Evolutionary conservation across 2,797 vertebrate species (phyloP), one percentile per base, ranked within the genome.

Genomic region (Ctenosaura bakeri): DNA sequence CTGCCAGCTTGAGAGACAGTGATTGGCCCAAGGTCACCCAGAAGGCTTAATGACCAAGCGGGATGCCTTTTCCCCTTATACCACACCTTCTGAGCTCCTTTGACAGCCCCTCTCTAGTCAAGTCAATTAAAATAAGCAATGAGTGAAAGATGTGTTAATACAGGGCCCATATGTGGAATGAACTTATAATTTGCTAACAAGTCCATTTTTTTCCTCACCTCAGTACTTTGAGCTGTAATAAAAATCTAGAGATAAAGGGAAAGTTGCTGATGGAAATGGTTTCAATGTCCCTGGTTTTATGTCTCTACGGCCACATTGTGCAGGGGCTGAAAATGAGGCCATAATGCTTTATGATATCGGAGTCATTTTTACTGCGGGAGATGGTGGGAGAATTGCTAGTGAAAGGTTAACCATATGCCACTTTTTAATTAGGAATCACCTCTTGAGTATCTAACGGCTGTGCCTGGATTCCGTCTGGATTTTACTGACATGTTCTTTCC

Each of bases 391-490:
- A 83, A 84, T 90, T 78, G 73, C 74, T 35, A 12, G 7, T 4
- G 73, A 90, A 90, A 90, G 88, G 88, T 90, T 90, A 94, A 94
- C 93, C 94, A 94, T 95, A 95, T 93, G 94, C 87, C 92, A 85
- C 87, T 86, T 96, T 95, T 94, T 95, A 94, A 96, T 95, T 96
- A 93, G 93, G 86, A 89, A 92, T 95, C 91, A 93, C 90, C 93
- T 94, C 91, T 89, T 89, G 94, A 95, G 90, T 94, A 93, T 94
- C 87, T 71, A 80, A 83, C 9, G 85, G 13, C 26, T 13, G 13
- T n/a, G 20, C 81, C 26, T 77, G 74, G 50, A 56, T 78, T 77
- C 8, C 42, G 46, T 64, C 74, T 66, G 35, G 10, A 24, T 69
- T 83, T 87, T 56, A 46, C 42, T n/a, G 71, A 20, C 18, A 29